These are phyloP conservation scores for Chlorops oryzae DNA, from an alignment of 1,140 invertebrate species.

Conservation along the genomic window DNA sequence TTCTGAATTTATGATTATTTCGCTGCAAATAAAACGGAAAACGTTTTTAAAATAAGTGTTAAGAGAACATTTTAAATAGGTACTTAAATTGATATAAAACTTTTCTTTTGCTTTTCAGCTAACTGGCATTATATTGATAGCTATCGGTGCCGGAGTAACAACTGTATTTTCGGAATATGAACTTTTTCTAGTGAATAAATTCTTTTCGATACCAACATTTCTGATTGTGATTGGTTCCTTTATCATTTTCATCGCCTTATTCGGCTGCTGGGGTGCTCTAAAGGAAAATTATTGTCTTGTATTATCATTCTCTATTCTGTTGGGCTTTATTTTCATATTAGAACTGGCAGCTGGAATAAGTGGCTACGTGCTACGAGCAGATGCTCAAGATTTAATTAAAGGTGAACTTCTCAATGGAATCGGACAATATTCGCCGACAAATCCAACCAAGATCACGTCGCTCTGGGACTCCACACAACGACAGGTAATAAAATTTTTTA, in stretches of 20 bases:
- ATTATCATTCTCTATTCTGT: conserved; percentile 66
- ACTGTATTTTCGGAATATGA: conserved; percentile 61
- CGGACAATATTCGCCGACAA: conserved; percentile 49
- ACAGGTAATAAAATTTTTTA: conserved; percentile 14
- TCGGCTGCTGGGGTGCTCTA: conserved; percentile 81
- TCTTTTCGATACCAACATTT: conserved; percentile 63
- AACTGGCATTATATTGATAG: conserved; percentile 63
- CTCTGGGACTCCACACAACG: conserved; percentile 61
- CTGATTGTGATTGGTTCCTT: conserved; percentile 72
- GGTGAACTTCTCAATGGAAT: conserved; percentile 53
- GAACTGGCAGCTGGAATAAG: conserved; percentile 76
- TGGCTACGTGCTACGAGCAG: conserved; percentile 65
- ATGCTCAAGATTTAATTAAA: conserved; percentile 50
- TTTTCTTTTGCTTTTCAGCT: conserved; percentile 50
- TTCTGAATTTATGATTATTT: too few species aligned
- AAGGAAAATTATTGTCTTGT: conserved; percentile 78
- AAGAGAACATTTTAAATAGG: too few species aligned
- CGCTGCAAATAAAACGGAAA: too few species aligned
- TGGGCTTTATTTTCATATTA: conserved; percentile 71
- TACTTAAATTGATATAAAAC: too few species aligned
- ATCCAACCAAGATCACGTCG: conserved; percentile 32
- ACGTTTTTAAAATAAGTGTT: too few species aligned
- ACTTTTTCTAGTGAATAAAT: conserved; percentile 56
- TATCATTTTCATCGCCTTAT: conserved; percentile 75
- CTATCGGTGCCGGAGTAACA: conserved; percentile 60